Evolutionary conservation across 2,113 vertebrate species (phyloP), one percentile per base, ranked within the genome.

Genomic region (Columba janthina): DNA sequence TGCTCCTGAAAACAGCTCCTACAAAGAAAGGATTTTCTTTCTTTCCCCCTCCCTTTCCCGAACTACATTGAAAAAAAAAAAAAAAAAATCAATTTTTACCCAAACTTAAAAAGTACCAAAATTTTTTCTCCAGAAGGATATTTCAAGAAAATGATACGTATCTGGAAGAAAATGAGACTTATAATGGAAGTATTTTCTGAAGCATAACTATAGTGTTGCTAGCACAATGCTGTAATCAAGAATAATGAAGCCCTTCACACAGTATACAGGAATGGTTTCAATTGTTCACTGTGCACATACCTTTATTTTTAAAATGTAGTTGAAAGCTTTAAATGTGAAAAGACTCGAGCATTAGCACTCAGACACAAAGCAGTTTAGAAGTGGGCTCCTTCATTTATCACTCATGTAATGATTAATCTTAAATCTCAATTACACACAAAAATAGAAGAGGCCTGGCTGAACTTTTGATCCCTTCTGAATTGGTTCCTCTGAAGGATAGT

Each of bases 171-270:
- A 95, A 96, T 92, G 65, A 91, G 79, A 64, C 61, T 86, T 88
- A 66, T 61, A 94, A 92, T 87, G 53, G 85, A 94, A 72, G 94
- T 81, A 90, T 95, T 92, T 97, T 96, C 90, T 91, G 76, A 90
- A 92, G 69, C 65, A 54, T 84, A 94, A 90, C 90, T 75, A 26
- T 56, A 93, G 69, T 60, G 57, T 71, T 93, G 60, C 79, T 88
- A 78, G 40, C 83, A 96, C 88, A 93, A 93, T 92, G 65, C 79
- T 84, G 79, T 96, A 94, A 97, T 96, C 79, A 88, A 93, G 93
- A 95, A 93, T 95, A 97, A 97, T 92, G 76, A 79, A 95, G 53
- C 57, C 83, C 73, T 90, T 96, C 5, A 2, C 69, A 44, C 19
- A 3, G 53, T 61, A 42, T 44, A 75, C 40, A 48, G 65, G 79